These are phyloP conservation scores for Luehdorfia chinensis DNA, from an alignment of 1,140 invertebrate genomes.

Conservation along the genomic window DNA sequence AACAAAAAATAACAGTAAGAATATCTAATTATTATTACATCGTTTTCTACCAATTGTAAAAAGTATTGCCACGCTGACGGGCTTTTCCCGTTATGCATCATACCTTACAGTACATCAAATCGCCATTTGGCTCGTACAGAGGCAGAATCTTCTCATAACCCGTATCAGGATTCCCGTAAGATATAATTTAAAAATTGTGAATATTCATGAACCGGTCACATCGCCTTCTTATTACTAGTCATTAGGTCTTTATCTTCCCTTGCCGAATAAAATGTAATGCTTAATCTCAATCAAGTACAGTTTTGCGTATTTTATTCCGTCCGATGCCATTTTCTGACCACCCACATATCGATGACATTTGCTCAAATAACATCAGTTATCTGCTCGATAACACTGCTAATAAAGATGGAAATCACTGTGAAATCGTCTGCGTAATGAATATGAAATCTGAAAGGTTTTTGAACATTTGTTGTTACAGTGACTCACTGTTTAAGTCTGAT, in stretches of 20 bases:
- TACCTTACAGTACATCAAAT: slow-evolving; percentile 5
- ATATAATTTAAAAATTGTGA: slow-evolving; percentile 8
- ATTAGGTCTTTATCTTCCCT: slow-evolving; percentile 8
- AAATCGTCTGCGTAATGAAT: slow-evolving; percentile 3
- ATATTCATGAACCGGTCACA: slow-evolving; percentile 4
- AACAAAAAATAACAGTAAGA: too few species aligned
- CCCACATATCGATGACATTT: not conserved
- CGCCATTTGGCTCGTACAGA: not conserved
- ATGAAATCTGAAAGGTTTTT: slow-evolving; percentile 9
- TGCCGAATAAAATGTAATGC: slow-evolving; percentile 2
- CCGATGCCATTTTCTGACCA: not conserved
- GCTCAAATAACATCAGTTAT: too few species aligned
- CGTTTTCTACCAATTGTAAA: too few species aligned
- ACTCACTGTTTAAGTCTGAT: not conserved
- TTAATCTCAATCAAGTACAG: slow-evolving; percentile 5
- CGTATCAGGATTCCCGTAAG: not conserved
- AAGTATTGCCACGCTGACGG: too few species aligned
- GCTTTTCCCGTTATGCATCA: not conserved
- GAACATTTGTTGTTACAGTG: slow-evolving; percentile 4
- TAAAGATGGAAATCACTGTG: not conserved
- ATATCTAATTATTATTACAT: too few species aligned
- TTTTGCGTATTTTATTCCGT: not conserved
- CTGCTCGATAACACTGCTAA: too few species aligned
- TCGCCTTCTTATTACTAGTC: slow-evolving; percentile 4
- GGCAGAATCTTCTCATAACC: slow-evolving; percentile 5